phyloP scores from a whole-genome alignment of 2,888 invertebrate species.

The Aphodius sticticus region DNA sequence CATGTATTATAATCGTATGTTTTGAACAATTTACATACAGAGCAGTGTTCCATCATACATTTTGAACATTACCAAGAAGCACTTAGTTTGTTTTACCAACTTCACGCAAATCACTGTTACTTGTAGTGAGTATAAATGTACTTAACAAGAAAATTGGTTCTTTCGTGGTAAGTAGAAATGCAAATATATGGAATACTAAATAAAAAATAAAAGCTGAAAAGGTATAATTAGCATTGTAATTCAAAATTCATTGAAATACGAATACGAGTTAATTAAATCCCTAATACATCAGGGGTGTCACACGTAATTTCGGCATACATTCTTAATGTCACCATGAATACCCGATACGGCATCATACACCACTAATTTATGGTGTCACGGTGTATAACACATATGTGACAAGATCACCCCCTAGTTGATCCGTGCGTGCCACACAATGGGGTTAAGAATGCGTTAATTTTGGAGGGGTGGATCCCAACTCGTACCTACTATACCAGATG shows the following conservation, averaged over 20 bases:
- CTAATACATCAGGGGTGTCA: neutral
- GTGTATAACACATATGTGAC: neutral
- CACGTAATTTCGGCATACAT: neutral
- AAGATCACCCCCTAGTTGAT: neutral
- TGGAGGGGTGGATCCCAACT: neutral
- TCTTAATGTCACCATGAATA: neutral
- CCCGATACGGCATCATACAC: neutral
- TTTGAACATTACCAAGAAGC: too few species aligned
- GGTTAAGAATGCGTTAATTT: conserved; percentile 4
- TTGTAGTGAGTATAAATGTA: neutral
- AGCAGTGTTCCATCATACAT: too few species aligned
- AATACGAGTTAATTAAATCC: neutral
- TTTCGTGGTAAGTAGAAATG: neutral
- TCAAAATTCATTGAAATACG: neutral
- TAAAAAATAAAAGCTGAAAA: neutral
- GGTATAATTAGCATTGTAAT: neutral
- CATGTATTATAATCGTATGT: too few species aligned
- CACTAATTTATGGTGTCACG: conserved; percentile 4
- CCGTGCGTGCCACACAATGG: neutral
- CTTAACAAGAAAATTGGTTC: too few species aligned
- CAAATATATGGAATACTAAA: neutral
- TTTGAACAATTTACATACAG: too few species aligned
- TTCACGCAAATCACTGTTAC: neutral
- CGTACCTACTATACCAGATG: neutral
- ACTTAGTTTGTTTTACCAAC: too few species aligned